A percentile compares a stretch with the other conserved stretches of the same genome.
Conservation (phyloP, 2,888 invertebrate species). For the Mesochorus sp. region DNA sequence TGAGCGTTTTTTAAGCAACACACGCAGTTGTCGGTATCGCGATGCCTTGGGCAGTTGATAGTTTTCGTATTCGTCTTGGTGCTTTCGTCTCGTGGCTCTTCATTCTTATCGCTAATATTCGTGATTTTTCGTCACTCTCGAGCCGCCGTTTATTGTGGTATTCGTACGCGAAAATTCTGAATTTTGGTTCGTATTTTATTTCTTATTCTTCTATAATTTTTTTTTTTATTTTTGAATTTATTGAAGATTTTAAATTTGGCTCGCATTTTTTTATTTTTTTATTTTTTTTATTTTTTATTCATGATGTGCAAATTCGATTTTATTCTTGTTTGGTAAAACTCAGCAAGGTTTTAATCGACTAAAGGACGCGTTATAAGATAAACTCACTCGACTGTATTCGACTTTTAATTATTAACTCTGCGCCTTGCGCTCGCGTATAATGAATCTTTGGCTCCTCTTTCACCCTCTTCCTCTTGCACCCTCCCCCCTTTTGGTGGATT, state of each 20-base stretch:
- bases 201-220: neutral
- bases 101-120: slow-evolving; percentile 17
- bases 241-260: neutral
- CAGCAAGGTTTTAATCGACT: too few species aligned
- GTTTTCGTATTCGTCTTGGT: slow-evolving; percentile 38
- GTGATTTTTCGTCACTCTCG: slow-evolving; percentile 27
- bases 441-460: slow-evolving; percentile 21
- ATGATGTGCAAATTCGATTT: neutral
- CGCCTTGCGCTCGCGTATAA: slow-evolving; percentile 6
- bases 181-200: slow-evolving; percentile 26
- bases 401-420: neutral
- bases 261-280: neutral
- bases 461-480: too few species aligned
- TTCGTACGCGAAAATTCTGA: slow-evolving; percentile 25
- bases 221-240: neutral
- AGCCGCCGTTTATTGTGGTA: slow-evolving; percentile 39
- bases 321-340: too few species aligned
- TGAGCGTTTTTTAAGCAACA: slow-evolving; percentile 7
- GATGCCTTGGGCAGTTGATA: slow-evolving; percentile 53
- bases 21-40: slow-evolving; percentile 27
- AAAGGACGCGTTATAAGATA: neutral
- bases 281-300: neutral
- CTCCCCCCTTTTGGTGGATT: too few species aligned
- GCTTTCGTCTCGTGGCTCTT: slow-evolving; percentile 44
- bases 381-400: neutral